A percentile compares a stretch with the other conserved stretches of the same genome.
Conservation (phyloP, 2,888 invertebrate species). For the Parnassius orleans region DNA sequence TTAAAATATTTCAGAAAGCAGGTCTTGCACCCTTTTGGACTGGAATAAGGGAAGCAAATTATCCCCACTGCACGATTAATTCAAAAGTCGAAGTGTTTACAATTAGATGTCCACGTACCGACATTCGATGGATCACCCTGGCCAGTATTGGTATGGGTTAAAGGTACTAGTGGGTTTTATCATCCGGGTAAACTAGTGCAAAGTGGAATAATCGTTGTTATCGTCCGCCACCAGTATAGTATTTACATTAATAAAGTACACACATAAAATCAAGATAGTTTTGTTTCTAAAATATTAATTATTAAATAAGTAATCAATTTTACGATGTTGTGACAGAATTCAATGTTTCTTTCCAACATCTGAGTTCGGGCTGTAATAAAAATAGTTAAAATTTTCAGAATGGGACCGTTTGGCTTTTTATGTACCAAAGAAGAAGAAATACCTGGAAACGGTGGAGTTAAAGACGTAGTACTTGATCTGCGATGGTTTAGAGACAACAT, state of each 20-base stretch:
- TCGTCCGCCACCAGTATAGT: conserved; percentile 60
- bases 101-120: conserved; percentile 84
- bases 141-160: conserved; percentile 67
- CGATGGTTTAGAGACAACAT: conserved; percentile 72
- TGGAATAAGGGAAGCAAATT: conserved; percentile 48
- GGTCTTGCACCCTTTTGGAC: conserved; percentile 62
- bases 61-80: conserved; percentile 44
- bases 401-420: conserved; percentile 62
- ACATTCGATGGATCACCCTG: conserved; percentile 45
- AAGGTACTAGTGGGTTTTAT: conserved; percentile 51
- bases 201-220: conserved; percentile 56
- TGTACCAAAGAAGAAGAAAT: conserved; percentile 56
- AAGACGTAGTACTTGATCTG: conserved; percentile 61
- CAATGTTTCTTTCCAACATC: no score
- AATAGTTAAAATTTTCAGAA: conserved; percentile 39
- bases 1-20: conserved; percentile 48
- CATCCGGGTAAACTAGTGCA: conserved; percentile 53
- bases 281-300: no score
- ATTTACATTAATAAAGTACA: background rate
- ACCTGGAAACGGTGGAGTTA: conserved; percentile 67
- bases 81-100: conserved; percentile 81
- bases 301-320: no score
- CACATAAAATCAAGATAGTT: background rate
- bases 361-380: no score
- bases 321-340: no score